Conservation (phyloP, 2,888 invertebrate species). For the Hydrotaea diabolus region DNA sequence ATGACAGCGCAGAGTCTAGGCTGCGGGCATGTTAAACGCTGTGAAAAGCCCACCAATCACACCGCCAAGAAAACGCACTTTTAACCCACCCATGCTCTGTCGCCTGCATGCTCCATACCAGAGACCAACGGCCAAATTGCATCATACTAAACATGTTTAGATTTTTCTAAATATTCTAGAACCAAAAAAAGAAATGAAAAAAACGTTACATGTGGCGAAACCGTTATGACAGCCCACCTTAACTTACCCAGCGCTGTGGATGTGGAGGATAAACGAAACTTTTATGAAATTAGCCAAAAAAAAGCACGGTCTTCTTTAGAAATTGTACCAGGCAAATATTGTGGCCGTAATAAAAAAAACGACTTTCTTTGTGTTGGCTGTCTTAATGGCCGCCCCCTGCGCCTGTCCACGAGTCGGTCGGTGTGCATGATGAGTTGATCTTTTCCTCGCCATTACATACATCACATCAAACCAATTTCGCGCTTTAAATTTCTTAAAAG, state of each 20-base stretch:
- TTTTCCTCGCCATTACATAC: conserved; percentile 34
- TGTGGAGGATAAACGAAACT: background rate
- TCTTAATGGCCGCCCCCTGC: background rate
- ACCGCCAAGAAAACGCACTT: background rate
- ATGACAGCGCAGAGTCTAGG: background rate
- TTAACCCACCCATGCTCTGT: conserved; percentile 3
- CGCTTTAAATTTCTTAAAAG: conserved; percentile 63
- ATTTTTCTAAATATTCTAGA: background rate
- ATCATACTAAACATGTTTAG: background rate
- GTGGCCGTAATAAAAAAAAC: background rate
- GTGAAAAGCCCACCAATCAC: background rate
- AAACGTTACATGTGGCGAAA: background rate
- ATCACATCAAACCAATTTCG: conserved; percentile 66
- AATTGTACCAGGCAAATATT: background rate
- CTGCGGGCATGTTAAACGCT: no score
- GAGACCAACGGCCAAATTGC: background rate
- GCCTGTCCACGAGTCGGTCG: background rate
- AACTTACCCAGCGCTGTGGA: background rate
- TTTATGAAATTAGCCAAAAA: conserved; percentile 1
- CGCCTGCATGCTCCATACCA: background rate
- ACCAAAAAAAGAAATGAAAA: background rate
- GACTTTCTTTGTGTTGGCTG: background rate
- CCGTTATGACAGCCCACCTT: conserved; percentile 4
- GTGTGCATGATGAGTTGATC: conserved; percentile 12
- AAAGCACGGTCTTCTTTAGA: conserved; percentile 11